Evolutionary conservation across 2,888 invertebrate genomes (phyloP).

Genomic region (Archips xylosteana): DNA sequence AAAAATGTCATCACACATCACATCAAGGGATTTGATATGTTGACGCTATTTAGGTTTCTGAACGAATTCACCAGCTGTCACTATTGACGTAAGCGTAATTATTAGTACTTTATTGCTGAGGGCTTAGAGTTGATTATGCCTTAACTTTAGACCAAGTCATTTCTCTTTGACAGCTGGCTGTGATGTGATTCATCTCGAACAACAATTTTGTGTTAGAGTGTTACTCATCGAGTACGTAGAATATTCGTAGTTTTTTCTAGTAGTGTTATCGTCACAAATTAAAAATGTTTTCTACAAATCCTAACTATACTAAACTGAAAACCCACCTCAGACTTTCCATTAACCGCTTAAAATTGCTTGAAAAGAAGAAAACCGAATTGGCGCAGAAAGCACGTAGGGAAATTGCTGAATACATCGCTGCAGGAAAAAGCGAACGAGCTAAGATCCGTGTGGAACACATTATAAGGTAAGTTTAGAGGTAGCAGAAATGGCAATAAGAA

Average conservation of each 20-base stretch:
- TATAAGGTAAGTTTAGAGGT: slow-evolving; percentile 86
- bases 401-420: slow-evolving; percentile 97
- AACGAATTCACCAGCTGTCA: neutral
- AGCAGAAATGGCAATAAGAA: neutral
- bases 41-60: neutral
- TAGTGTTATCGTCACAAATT: slow-evolving; percentile 42
- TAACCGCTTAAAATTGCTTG: slow-evolving; percentile 96
- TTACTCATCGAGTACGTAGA: slow-evolving; percentile 49
- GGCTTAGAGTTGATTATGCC: neutral
- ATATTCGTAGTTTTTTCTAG: slow-evolving; percentile 24
- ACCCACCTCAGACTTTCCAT: slow-evolving; percentile 97
- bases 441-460: slow-evolving; percentile 99
- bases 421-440: slow-evolving; percentile 94
- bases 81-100: neutral
- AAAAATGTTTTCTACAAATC: slow-evolving; percentile 95
- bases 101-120: neutral
- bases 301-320: slow-evolving; percentile 98
- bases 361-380: slow-evolving; percentile 99
- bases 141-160: slow-evolving; percentile 3
- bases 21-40: neutral
- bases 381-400: slow-evolving; percentile 98
- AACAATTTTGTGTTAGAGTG: slow-evolving; percentile 48
- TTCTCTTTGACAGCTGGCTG: slow-evolving; percentile 25
- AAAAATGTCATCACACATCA: too few relatives aligned
- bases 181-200: slow-evolving; percentile 43